These are phyloP conservation scores for Botia almorhae DNA, from an alignment of 2,797 vertebrate genomes.

Conservation along the genomic window DNA sequence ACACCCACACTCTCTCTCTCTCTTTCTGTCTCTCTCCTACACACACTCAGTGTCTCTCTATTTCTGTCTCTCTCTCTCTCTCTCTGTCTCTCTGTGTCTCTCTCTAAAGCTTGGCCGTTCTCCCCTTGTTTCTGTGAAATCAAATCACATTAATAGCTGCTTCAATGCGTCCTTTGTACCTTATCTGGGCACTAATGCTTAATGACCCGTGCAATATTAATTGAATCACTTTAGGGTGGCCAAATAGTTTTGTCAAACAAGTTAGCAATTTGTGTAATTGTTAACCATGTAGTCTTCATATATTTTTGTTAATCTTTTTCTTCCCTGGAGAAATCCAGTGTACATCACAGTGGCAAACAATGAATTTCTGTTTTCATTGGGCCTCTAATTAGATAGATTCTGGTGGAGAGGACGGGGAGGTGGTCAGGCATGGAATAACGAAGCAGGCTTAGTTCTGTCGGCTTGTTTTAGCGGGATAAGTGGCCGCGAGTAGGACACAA, in stretches of 20 bases:
- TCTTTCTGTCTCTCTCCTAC: slow-evolving; percentile 16
- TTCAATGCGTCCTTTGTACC: slow-evolving; percentile 70
- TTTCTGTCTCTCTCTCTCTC: slow-evolving; percentile 28
- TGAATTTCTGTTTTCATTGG: slow-evolving; percentile 17
- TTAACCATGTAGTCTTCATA: slow-evolving; percentile 55
- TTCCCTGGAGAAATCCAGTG: neutral
- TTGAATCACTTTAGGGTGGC: slow-evolving; percentile 72
- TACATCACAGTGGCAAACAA: slow-evolving; percentile 46
- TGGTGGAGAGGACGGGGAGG: slow-evolving; percentile 12
- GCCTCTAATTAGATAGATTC: slow-evolving; percentile 27
- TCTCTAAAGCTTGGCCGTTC: slow-evolving; percentile 28
- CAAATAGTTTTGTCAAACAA: slow-evolving; percentile 76
- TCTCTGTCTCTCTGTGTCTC: neutral
- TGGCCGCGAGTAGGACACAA: slow-evolving; percentile 63
- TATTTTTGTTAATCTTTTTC: slow-evolving; percentile 32
- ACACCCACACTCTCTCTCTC: neutral
- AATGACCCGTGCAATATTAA: slow-evolving; percentile 77
- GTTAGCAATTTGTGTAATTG: slow-evolving; percentile 73
- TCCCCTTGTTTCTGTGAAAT: slow-evolving; percentile 70
- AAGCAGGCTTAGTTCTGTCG: slow-evolving; percentile 29
- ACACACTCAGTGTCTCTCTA: slow-evolving; percentile 7
- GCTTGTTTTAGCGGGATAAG: slow-evolving; percentile 17
- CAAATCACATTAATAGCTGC: slow-evolving; percentile 73
- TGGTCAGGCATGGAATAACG: neutral
- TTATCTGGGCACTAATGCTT: slow-evolving; percentile 66